Conservation (phyloP, 2,888 invertebrate genomes). For the Oligia strigilis region DNA sequence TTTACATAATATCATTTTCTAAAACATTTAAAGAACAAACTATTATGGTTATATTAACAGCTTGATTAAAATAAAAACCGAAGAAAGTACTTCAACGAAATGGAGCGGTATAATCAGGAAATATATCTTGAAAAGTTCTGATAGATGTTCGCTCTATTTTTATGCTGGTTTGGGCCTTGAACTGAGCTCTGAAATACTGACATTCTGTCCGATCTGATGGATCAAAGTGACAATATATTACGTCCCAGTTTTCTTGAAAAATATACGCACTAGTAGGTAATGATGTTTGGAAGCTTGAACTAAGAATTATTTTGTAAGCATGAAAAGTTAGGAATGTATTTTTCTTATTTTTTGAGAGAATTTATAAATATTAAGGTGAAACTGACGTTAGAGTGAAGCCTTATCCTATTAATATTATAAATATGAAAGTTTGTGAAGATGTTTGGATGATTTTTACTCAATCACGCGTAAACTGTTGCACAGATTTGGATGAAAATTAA, state of each 20-base stretch:
- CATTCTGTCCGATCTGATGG: conserved; percentile 24
- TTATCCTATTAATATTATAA: background rate
- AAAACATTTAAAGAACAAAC: conserved; percentile 2
- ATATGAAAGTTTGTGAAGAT: too few species aligned
- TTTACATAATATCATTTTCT: conserved; percentile 3
- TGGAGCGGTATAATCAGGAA: conserved; percentile 34
- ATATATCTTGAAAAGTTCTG: conserved; percentile 52
- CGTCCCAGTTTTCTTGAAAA: conserved; percentile 17
- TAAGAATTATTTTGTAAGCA: background rate
- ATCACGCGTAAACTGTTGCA: too few species aligned
- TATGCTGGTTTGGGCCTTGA: conserved; percentile 38
- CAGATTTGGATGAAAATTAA: too few species aligned
- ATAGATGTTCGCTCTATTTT: conserved; percentile 56
- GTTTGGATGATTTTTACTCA: too few species aligned
- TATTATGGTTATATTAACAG: conserved; percentile 23
- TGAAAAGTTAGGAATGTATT: too few species aligned
- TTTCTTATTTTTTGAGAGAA: background rate
- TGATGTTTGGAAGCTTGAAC: background rate
- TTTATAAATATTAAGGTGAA: background rate
- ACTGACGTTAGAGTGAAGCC: background rate
- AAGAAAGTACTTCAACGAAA: conserved; percentile 26
- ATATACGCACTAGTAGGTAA: background rate
- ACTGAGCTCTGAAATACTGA: conserved; percentile 33
- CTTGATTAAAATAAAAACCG: conserved; percentile 39
- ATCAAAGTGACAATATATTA: conserved; percentile 30